Conservation (phyloP, 2,888 invertebrate species). For the Dolichomitus sp. region DNA sequence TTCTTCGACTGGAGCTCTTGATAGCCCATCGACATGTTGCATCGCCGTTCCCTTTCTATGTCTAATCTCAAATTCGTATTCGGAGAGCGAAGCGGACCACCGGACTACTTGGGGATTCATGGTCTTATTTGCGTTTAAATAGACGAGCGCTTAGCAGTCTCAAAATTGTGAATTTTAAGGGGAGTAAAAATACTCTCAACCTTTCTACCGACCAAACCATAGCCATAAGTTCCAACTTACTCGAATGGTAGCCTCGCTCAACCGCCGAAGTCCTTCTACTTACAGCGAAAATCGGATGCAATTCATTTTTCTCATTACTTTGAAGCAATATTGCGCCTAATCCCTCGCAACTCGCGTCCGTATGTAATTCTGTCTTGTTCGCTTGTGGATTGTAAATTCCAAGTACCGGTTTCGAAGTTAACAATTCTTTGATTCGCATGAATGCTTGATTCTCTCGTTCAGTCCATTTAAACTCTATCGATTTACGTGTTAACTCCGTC, state of each 20-base stretch:
- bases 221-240: slow-evolving; percentile 59
- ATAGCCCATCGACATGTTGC: slow-evolving; percentile 70
- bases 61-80: slow-evolving; percentile 65
- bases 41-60: slow-evolving; percentile 69
- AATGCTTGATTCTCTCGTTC: slow-evolving; percentile 43
- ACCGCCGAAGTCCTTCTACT: slow-evolving; percentile 68
- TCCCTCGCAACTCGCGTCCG: slow-evolving; percentile 46
- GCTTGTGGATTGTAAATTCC: slow-evolving; percentile 47
- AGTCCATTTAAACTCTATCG: slow-evolving; percentile 46
- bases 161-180: slow-evolving; percentile 67
- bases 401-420: slow-evolving; percentile 41
- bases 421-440: slow-evolving; percentile 31
- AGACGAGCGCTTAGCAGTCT: slow-evolving; percentile 50
- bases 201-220: slow-evolving; percentile 47
- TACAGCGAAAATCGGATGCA: slow-evolving; percentile 71
- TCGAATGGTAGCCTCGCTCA: slow-evolving; percentile 73
- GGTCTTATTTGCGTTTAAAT: slow-evolving; percentile 43
- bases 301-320: slow-evolving; percentile 57
- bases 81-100: slow-evolving; percentile 39
- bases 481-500: slow-evolving; percentile 34
- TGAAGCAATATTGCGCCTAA: slow-evolving; percentile 64
- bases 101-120: slow-evolving; percentile 39
- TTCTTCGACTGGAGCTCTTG: slow-evolving; percentile 62
- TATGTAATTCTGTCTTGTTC: slow-evolving; percentile 43
- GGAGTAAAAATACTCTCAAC: slow-evolving; percentile 37